phyloP scores from a whole-genome alignment of 2,113 vertebrate genomes.

The Callionymus lyra region DNA sequence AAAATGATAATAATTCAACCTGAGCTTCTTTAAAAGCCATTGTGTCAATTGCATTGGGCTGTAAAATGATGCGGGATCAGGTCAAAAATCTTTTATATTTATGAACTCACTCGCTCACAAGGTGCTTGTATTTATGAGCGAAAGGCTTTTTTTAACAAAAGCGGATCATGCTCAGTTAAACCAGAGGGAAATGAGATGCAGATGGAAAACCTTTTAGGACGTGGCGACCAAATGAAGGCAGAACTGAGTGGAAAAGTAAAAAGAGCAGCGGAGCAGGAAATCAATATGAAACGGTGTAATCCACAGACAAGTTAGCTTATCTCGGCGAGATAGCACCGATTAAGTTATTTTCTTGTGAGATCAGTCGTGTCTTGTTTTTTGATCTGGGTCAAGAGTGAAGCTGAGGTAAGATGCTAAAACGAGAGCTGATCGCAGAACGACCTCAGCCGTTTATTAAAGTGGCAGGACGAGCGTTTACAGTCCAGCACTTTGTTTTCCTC shows the following conservation, averaged over 20 bases:
- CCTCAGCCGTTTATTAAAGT: background rate
- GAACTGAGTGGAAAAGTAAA: constrained; percentile 23
- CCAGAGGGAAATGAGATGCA: constrained; percentile 9
- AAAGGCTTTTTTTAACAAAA: constrained; percentile 1
- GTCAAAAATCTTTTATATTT: too few relatives aligned
- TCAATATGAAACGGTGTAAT: constrained; percentile 49
- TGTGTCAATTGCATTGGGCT: too few relatives aligned
- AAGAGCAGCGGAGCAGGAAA: constrained; percentile 29
- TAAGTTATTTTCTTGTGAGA: constrained; percentile 41
- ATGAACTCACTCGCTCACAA: background rate
- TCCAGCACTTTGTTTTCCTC: too few relatives aligned
- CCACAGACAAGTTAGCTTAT: constrained; percentile 38
- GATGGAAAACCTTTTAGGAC: constrained; percentile 6
- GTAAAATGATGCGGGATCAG: too few relatives aligned
- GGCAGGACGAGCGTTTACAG: too few relatives aligned
- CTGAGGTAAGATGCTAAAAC: constrained; percentile 22
- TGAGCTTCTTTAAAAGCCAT: too few relatives aligned
- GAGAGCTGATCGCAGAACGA: constrained; percentile 19
- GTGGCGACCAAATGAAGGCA: constrained; percentile 17
- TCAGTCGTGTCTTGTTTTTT: constrained; percentile 31
- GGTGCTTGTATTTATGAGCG: constrained; percentile 10
- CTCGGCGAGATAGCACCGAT: constrained; percentile 31
- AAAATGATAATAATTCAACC: too few relatives aligned
- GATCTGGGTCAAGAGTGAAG: constrained; percentile 52
- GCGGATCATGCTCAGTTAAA: constrained; percentile 12